Evolutionary conservation across 30 jellyfish, hydroid and myxozoan genomes (phyloP).

Genomic region (Aurelia sp.): DNA sequence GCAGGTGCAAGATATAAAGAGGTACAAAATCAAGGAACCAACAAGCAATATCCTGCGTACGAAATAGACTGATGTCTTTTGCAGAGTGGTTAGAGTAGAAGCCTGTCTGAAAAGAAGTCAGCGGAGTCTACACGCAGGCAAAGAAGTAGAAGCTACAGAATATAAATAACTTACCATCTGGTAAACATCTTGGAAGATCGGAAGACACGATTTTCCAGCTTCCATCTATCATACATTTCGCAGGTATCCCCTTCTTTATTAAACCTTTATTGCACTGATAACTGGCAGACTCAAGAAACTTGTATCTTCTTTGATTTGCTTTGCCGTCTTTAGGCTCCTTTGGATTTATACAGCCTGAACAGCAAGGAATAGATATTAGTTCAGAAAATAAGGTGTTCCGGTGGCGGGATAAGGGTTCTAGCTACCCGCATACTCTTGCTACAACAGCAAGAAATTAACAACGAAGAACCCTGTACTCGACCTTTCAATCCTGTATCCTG

Average conservation of each 20-base stretch:
- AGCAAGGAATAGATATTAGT: no score
- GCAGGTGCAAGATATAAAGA: background rate
- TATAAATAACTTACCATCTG: background rate
- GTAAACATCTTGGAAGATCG: background rate
- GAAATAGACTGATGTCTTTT: no score
- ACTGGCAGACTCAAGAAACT: background rate
- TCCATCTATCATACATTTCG: slow-evolving; percentile 17
- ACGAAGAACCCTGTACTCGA: no score
- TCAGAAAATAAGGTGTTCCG: no score
- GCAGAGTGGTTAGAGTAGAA: no score
- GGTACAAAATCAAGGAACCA: background rate
- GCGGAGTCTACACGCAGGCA: no score
- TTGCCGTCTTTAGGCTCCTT: background rate
- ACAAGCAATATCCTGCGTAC: no score
- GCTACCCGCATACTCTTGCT: no score
- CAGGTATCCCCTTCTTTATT: background rate
- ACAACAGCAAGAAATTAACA: no score
- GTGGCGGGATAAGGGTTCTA: no score
- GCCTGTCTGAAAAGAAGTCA: no score
- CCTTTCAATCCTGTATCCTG: no score
- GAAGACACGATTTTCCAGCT: background rate
- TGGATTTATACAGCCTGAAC: slow-evolving; percentile 5
- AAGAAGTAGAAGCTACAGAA: background rate
- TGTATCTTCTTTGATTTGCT: background rate
- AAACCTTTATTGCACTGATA: background rate